A percentile compares a stretch with the other conserved stretches of the same genome.
phyloP scores from a whole-genome alignment of 2,797 vertebrate genomes.

The Mormyrus hasselquistii region DNA sequence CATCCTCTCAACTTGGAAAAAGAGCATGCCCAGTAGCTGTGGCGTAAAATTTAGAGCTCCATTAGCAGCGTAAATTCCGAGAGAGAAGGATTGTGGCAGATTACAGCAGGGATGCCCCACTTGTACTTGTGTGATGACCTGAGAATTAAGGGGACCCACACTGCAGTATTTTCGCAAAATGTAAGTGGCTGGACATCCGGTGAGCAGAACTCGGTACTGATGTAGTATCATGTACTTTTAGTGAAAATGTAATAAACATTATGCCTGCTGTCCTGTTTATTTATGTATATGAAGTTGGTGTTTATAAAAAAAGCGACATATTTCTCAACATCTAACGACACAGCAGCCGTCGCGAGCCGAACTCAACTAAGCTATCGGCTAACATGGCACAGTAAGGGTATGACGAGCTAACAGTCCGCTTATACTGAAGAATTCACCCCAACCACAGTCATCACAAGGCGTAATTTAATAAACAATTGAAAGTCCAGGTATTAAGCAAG shows the following conservation, averaged over 20 bases:
- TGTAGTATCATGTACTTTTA: neutral
- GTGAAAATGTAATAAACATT: neutral
- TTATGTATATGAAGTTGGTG: neutral
- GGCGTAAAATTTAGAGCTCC: neutral
- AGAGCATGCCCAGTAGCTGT: neutral
- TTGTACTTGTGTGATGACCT: neutral
- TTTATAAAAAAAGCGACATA: neutral
- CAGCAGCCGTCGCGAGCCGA: neutral
- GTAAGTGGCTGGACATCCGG: neutral
- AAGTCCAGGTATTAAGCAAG: neutral
- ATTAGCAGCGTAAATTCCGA: neutral
- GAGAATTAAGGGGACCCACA: neutral
- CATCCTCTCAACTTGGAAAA: neutral
- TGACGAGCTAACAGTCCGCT: neutral
- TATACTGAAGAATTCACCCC: neutral
- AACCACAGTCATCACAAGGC: neutral
- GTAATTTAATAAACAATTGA: neutral
- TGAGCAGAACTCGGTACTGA: neutral
- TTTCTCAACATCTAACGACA: neutral
- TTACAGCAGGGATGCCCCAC: slow-evolving; percentile 4
- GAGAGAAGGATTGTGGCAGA: neutral
- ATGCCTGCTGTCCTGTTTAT: neutral
- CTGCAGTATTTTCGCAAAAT: slow-evolving; percentile 17
- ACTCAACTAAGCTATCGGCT: slow-evolving; percentile 7
- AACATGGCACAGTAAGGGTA: neutral